Evolutionary conservation across 2,113 vertebrate species (phyloP).

Genomic region (Mellivora capensis): DNA sequence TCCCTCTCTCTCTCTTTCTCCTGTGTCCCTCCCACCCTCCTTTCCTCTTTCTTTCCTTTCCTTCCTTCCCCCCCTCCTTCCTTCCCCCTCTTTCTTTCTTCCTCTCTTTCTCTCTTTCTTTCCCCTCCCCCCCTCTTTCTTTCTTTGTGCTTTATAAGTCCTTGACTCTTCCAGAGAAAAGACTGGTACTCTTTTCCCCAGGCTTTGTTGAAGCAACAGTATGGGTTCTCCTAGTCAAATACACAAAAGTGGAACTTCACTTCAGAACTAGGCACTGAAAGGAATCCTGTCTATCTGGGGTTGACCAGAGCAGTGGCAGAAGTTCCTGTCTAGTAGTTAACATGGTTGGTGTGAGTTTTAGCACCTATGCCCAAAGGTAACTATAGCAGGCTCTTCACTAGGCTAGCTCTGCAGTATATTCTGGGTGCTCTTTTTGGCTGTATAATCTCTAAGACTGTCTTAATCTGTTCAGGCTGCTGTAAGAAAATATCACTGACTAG

Average conservation of each 20-base stretch:
- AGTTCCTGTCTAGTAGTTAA: background rate
- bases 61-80: too few relatives aligned
- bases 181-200: background rate
- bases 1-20: background rate
- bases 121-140: background rate
- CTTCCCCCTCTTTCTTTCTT: too few relatives aligned
- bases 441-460: background rate
- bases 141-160: background rate
- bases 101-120: rapidly evolving
- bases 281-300: background rate
- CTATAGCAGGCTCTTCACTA: background rate
- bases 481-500: background rate
- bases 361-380: too few relatives aligned
- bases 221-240: background rate
- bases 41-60: background rate
- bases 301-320: background rate
- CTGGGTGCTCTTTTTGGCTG: background rate
- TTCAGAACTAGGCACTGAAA: background rate
- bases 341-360: background rate
- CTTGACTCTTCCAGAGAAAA: background rate
- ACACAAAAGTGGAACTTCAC: background rate
- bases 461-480: background rate
- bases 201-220: background rate
- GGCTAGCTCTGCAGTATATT: background rate
- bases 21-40: rapidly evolving